Evolutionary conservation across 2,888 invertebrate species (phyloP).

Genomic region (Polymixis flavicincta): DNA sequence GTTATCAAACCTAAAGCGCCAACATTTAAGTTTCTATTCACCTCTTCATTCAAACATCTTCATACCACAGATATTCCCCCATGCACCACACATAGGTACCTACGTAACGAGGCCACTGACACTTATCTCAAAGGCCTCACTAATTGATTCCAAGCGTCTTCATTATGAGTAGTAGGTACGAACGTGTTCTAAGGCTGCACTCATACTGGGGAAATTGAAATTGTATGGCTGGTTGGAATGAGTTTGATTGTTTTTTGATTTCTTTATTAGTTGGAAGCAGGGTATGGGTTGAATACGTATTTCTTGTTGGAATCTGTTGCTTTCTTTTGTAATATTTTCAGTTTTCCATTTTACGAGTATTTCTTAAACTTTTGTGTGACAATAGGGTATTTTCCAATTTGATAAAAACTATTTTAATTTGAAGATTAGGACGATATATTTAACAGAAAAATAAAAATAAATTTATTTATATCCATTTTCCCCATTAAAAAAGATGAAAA

Average conservation of each 20-base stretch:
- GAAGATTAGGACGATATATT: no score
- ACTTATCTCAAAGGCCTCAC: conserved; percentile 32
- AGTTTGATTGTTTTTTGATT: not conserved
- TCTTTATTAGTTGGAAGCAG: not conserved
- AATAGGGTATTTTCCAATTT: no score
- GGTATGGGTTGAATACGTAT: no score
- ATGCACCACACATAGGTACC: conserved; percentile 18
- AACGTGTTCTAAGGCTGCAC: conserved; percentile 42
- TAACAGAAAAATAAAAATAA: no score
- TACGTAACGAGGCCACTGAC: conserved; percentile 10
- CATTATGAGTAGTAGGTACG: conserved; percentile 43
- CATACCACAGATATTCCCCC: conserved; percentile 7
- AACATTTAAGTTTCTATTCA: no score
- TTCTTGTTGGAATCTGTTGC: no score
- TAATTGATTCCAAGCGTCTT: conserved; percentile 61
- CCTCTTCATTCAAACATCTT: not conserved
- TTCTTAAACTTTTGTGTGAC: no score
- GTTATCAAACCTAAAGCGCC: no score
- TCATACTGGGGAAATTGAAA: not conserved
- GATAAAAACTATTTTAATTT: no score
- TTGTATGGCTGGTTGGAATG: not conserved
- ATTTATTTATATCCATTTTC: no score
- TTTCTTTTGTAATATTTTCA: not conserved
- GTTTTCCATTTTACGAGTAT: not conserved
- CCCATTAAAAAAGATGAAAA: no score